phyloP scores from a whole-genome alignment of 2,888 invertebrate genomes.

The Apodemia hepburni region DNA sequence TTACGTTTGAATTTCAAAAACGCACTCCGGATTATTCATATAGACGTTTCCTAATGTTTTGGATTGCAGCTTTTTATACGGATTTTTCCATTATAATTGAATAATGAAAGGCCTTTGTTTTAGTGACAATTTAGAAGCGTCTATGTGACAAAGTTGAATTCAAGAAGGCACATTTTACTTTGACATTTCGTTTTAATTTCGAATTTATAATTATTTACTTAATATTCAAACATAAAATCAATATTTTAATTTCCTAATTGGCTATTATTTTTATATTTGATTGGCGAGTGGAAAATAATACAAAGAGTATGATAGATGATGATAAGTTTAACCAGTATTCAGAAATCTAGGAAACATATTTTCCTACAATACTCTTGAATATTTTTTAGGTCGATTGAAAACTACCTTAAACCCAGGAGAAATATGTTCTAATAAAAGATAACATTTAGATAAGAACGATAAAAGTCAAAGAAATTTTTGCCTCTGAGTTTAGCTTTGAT shows the following conservation, averaged over 20 bases:
- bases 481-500: slow-evolving; percentile 8
- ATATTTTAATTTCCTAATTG: background rate
- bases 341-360: too few relatives aligned
- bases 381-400: too few relatives aligned
- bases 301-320: background rate
- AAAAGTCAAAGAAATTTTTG: background rate
- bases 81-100: background rate
- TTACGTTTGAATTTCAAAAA: background rate
- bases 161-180: background rate
- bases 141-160: slow-evolving; percentile 8
- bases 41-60: slow-evolving; percentile 3
- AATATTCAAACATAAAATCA: background rate
- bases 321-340: background rate
- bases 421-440: too few relatives aligned
- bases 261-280: background rate
- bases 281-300: background rate
- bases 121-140: background rate
- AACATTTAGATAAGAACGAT: background rate
- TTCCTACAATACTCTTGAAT: too few relatives aligned
- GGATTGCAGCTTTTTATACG: background rate
- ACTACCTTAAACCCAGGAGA: background rate
- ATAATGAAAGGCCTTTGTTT: background rate
- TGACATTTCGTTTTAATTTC: background rate
- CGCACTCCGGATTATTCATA: background rate
- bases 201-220: background rate